A percentile compares a stretch with the other conserved stretches of the same genome.
phyloP scores from a whole-genome alignment of 2,797 vertebrate genomes.

The Alca torda region DNA sequence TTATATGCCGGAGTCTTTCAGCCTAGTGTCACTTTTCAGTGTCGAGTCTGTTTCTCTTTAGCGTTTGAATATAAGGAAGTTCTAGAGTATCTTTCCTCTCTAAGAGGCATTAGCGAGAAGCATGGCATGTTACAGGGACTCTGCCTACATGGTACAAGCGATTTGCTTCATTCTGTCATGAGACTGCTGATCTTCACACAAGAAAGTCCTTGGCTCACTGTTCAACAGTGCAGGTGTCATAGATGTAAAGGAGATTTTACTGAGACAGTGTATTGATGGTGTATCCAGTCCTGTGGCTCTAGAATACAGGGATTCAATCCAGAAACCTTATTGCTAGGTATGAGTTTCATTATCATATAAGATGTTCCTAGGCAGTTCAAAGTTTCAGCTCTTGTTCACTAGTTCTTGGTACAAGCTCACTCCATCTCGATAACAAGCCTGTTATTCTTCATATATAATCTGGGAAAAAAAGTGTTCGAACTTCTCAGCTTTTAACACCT shows the following conservation, averaged over 20 bases:
- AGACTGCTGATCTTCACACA: background rate
- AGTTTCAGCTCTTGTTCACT: background rate
- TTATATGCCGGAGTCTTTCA: background rate
- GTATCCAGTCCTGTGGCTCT: background rate
- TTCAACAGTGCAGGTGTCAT: background rate
- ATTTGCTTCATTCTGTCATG: background rate
- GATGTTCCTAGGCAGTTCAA: background rate
- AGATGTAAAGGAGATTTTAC: background rate
- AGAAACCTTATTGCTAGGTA: background rate
- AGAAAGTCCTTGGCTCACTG: background rate
- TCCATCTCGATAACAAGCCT: background rate
- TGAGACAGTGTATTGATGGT: background rate
- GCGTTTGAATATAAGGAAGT: background rate
- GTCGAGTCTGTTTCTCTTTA: background rate
- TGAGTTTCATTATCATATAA: background rate
- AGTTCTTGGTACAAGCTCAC: background rate
- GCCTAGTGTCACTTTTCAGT: background rate
- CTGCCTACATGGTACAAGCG: rapidly evolving
- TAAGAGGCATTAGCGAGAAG: background rate
- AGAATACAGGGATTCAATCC: background rate
- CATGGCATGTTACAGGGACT: rapidly evolving
- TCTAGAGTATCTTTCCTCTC: background rate
- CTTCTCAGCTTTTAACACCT: background rate
- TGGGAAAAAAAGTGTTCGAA: background rate
- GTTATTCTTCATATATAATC: background rate